Conservation (phyloP, 2,888 invertebrate genomes). For the Podabrus alpinus region DNA sequence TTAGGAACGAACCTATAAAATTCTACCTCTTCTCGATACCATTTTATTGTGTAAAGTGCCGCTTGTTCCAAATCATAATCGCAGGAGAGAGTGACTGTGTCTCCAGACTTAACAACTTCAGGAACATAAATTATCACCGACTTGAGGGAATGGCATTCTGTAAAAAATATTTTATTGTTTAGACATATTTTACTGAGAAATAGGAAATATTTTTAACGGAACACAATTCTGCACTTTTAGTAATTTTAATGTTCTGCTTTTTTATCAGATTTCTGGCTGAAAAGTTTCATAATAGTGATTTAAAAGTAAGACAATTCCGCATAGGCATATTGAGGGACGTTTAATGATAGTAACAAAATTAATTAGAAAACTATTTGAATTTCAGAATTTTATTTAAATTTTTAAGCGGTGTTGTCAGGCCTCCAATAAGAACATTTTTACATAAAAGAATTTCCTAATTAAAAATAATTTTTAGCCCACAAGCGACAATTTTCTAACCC, state of each 20-base stretch:
- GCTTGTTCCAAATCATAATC: conserved; percentile 60
- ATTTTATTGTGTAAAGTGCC: conserved; percentile 60
- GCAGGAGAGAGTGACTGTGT: conserved; percentile 57
- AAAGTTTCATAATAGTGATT: neutral
- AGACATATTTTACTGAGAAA: neutral
- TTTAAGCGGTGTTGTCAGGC: too few species aligned
- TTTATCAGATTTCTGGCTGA: neutral
- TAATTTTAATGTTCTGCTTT: neutral
- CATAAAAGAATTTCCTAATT: too few species aligned
- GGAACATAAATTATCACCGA: conserved; percentile 53
- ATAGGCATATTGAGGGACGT: too few species aligned
- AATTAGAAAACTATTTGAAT: too few species aligned
- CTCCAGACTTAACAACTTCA: conserved; percentile 55
- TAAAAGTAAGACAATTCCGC: too few species aligned
- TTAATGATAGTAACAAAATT: too few species aligned
- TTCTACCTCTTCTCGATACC: conserved; percentile 61
- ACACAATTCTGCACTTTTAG: neutral
- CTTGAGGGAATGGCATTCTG: conserved; percentile 46
- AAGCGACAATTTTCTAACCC: too few species aligned
- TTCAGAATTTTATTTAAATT: too few species aligned
- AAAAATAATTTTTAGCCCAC: too few species aligned
- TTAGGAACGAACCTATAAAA: conserved; percentile 62
- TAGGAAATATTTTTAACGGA: neutral
- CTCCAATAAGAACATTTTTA: too few species aligned
- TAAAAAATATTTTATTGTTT: conserved; percentile 27